These are phyloP conservation scores for Hippopotamyrus pictus DNA, from an alignment of 2,797 vertebrate species.

Conservation along the genomic window DNA sequence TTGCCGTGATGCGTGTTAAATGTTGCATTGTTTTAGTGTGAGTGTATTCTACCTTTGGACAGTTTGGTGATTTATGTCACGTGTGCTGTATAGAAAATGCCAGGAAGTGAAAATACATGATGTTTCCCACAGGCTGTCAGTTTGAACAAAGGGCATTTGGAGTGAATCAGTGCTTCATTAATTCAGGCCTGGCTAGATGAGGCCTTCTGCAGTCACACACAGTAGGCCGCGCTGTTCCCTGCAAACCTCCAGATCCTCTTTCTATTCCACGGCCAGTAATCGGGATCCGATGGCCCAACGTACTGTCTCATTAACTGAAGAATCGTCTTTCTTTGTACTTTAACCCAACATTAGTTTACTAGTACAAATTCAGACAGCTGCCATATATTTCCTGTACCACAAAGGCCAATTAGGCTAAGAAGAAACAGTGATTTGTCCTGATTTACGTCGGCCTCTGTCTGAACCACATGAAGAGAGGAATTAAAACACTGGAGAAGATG, in stretches of 20 bases:
- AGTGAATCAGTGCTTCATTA: not conserved
- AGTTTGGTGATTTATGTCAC: not conserved
- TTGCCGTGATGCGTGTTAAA: not conserved
- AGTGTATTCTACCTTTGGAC: not conserved
- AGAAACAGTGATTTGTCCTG: conserved; percentile 40
- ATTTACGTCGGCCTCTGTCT: conserved; percentile 27
- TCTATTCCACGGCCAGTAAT: not conserved
- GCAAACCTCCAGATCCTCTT: not conserved
- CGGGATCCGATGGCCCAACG: not conserved
- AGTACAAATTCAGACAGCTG: conserved; percentile 33
- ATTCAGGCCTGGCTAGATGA: not conserved
- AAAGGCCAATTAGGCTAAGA: conserved; percentile 41
- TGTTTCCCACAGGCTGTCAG: not conserved
- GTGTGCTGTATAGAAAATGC: not conserved
- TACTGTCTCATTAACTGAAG: conserved; percentile 19
- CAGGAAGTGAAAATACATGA: not conserved
- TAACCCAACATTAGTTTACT: conserved; percentile 30
- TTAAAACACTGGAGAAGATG: conserved; percentile 26
- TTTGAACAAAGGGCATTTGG: not conserved
- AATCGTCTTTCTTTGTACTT: conserved; percentile 28
- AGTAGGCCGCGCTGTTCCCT: not conserved
- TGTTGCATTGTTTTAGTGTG: not conserved
- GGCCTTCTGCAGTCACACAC: not conserved
- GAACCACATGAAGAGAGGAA: conserved; percentile 31
- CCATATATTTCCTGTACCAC: conserved; percentile 32